These are phyloP conservation scores for Cassiopea xamachana DNA, from an alignment of 30 jellyfish, hydroid and myxozoan genomes.

Conservation along the genomic window DNA sequence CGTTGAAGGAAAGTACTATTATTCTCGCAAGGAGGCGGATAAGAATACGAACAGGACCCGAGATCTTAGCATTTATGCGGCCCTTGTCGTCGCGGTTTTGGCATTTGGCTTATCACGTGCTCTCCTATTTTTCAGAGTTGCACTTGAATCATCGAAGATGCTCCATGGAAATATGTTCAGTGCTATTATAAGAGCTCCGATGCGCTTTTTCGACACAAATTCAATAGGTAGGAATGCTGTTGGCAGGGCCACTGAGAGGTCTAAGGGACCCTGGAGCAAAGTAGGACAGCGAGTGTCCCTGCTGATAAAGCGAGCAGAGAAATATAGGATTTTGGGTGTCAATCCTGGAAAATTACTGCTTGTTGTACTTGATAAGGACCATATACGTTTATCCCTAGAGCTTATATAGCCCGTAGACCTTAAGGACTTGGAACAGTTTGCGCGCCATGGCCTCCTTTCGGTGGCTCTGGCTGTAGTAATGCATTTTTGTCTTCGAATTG, in stretches of 20 bases:
- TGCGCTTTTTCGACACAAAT: conserved; percentile 84
- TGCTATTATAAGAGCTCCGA: conserved; percentile 80
- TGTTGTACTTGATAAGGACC: no score
- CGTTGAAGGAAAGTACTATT: conserved; percentile 59
- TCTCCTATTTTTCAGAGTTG: conserved; percentile 76
- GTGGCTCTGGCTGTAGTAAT: no score
- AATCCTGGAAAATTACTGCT: no score
- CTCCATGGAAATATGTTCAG: conserved; percentile 75
- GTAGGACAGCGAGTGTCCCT: no score
- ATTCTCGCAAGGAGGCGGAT: conserved; percentile 51
- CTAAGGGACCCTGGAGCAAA: no score
- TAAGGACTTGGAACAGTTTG: no score
- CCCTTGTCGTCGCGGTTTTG: conserved; percentile 56
- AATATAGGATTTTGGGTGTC: no score
- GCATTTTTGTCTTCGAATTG: no score
- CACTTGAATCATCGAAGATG: conserved; percentile 63
- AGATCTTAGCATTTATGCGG: conserved; percentile 70
- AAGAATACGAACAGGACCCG: conserved; percentile 50
- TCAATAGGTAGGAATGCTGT: conserved; percentile 57
- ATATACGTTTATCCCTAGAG: no score
- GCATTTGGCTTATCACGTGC: conserved; percentile 83
- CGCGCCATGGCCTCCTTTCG: no score
- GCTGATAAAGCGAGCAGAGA: no score
- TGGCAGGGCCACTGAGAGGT: not conserved
- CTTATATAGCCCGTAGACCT: no score